Base-by-base conservation (phyloP, 2,797 vertebrate species). In the Amazona finschi region DNA sequence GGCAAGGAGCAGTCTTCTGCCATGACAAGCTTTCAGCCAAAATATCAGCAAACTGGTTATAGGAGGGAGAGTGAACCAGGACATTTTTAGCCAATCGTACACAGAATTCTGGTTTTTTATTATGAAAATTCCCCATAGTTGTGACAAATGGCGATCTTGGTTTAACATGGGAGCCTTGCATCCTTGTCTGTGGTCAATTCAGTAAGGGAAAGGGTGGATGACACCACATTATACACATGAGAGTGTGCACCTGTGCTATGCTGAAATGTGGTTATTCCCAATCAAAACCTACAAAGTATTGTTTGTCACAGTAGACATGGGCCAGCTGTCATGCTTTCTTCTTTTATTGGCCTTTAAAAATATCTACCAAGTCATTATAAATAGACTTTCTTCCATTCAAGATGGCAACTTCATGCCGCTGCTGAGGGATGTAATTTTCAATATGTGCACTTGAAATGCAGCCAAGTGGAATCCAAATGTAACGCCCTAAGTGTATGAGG, bases 301-400 rank as follows among this genome's bases (percentile, higher is more conserved):
- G 85, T 93, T 93, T 95, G 86, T 92, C 77, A 92, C 76, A 75
- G 83, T 83, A 95, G 91, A 79, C 85, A 55, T 10, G 20, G 25
- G 69, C 75, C 94, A 97, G 83, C 77, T 97, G 94, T 96, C 93
- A 33, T 0, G 2, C 30, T 85, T 85, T 87, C 82, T 82, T 87
- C 43, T 90, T 92, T 90, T 79, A 85, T 43, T 93, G 66, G 44
- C 76, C 65, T 94, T 89, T 85, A 89, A 92, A 87, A 95, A 95
- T 92, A 95, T 62, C 89, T 87, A 86, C 87, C 91, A 89, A 90
- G 92, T 66, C 47, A 76, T 92, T 94, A 93, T 95, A 96, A 97
- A 96, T 92, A 95, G 85, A 94, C 21, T 11, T 84, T 71, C 80
- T 94, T 92, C 91, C 89, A 93, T 86, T 93, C 79, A 95, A 94